Evolutionary conservation across 2,113 vertebrate genomes (phyloP), one percentile per base, ranked within the genome.

Genomic region (Seriola aureovittata): DNA sequence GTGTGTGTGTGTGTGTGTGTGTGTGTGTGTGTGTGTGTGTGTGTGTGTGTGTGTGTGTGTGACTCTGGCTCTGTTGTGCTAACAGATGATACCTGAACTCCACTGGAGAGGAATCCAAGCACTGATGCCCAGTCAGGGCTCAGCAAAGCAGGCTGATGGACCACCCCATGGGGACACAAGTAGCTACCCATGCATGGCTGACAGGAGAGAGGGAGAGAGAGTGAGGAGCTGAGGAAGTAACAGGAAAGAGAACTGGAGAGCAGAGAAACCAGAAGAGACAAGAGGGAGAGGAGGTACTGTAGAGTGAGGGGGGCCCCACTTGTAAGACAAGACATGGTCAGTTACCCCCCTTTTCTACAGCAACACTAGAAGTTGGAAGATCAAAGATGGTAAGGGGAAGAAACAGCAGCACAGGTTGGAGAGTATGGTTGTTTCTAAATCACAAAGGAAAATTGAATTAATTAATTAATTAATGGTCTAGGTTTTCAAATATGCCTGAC

Each of bases 21-120:
- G 29, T 29, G 29, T 29, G 29, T 29, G 29, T 29, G 29, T 29
- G 29, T 29, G 29, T 29, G 29, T 2, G 29, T 29, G 29, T 29
- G 29, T 29, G 29, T 29, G 29, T 29, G 29, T 29, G 29, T 29
- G 29, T 42, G 40, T 2, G 5, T 25, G 38, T 12, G 65, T 0
- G 14, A 68, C 32, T 71, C 52, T 73, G 70, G 66, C 82, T 73
- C 71, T 77, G 75, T 87, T 77, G 73, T 81, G 87, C 91, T 54
- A 88, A 88, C 89, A 91, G 85, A 90, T 87, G 88, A 93, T 81
- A 90, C 77, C 91, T 91, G 76, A 91, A 82, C 72, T 75, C 63
- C 40, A 36, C 78, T 68, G 66, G 64, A 79, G 64, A 72, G 68
- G 74, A 90, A 81, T 82, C 72, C 63, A 74, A 64, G 80, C 82